phyloP scores from a whole-genome alignment of 1,140 invertebrate species.

The Glomeris maerens region DNA sequence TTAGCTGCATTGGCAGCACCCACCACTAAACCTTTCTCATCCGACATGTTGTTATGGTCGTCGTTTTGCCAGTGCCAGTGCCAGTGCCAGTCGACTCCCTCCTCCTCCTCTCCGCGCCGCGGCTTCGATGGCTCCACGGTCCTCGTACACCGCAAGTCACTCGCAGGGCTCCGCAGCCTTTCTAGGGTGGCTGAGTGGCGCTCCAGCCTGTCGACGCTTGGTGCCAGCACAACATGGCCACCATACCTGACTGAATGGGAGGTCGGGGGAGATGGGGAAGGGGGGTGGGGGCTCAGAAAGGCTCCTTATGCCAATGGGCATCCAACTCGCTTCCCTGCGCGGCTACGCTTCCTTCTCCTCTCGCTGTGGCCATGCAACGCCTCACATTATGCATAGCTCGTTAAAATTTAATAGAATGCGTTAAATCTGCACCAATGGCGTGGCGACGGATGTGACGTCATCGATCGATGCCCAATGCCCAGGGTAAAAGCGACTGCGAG shows the following conservation, averaged over 20 bases:
- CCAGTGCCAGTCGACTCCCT: conserved; percentile 5
- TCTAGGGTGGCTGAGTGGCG: conserved; percentile 5
- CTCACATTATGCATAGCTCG: conserved; percentile 21
- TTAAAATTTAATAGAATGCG: conserved; percentile 36
- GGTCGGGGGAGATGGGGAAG: conserved; percentile 5
- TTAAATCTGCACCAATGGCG: conserved; percentile 31
- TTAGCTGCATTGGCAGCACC: conserved; percentile 19
- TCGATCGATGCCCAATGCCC: conserved; percentile 11
- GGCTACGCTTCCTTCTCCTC: no score
- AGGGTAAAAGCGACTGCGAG: no score
- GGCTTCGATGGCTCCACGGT: conserved; percentile 5
- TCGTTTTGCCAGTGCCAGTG: conserved; percentile 14
- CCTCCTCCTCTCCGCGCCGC: conserved; percentile 2
- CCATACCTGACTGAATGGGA: conserved; percentile 2
- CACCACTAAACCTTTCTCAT: not conserved
- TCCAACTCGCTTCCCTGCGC: no score
- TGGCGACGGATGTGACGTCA: conserved; percentile 30
- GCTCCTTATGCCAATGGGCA: no score
- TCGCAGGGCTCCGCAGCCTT: conserved; percentile 9
- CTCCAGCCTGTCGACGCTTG: conserved; percentile 31
- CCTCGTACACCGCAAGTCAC: not conserved
- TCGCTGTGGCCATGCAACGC: no score
- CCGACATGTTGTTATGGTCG: conserved; percentile 8
- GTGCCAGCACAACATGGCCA: conserved; percentile 13
- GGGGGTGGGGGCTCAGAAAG: no score